phyloP scores from a whole-genome alignment of 2,113 vertebrate species.

The Thermophis baileyi region DNA sequence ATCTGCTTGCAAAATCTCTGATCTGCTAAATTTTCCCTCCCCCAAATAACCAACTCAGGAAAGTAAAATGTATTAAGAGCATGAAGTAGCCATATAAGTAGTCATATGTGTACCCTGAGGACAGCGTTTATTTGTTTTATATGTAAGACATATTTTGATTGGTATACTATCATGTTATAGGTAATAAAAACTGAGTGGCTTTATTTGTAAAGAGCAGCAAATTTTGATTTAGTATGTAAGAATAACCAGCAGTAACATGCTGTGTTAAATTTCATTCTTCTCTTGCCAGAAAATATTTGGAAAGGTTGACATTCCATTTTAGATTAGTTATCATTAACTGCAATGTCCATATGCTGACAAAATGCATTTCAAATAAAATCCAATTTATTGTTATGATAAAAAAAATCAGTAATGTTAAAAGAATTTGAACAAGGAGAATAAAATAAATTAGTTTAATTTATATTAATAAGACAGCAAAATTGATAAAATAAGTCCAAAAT shows the following conservation, averaged over 20 bases:
- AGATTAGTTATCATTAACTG: background rate
- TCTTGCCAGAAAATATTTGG: background rate
- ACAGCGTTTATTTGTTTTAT: background rate
- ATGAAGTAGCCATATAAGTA: background rate
- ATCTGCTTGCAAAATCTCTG: background rate
- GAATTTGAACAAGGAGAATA: background rate
- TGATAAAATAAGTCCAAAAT: background rate
- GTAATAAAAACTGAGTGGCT: background rate
- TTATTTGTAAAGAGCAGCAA: background rate
- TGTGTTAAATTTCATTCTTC: background rate
- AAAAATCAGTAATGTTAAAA: background rate
- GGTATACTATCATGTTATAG: background rate
- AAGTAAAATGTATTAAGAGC: background rate
- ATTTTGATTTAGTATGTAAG: background rate
- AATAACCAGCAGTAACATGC: background rate
- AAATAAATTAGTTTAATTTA: background rate
- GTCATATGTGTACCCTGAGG: background rate
- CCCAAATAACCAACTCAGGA: background rate
- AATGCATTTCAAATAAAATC: background rate
- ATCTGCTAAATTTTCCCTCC: background rate
- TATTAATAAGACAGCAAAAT: background rate
- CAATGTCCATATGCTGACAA: background rate
- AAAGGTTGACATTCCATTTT: background rate
- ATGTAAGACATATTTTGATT: background rate
- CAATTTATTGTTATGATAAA: background rate